Conservation (phyloP, 1,140 invertebrate genomes). For the Bombus huntii region DNA sequence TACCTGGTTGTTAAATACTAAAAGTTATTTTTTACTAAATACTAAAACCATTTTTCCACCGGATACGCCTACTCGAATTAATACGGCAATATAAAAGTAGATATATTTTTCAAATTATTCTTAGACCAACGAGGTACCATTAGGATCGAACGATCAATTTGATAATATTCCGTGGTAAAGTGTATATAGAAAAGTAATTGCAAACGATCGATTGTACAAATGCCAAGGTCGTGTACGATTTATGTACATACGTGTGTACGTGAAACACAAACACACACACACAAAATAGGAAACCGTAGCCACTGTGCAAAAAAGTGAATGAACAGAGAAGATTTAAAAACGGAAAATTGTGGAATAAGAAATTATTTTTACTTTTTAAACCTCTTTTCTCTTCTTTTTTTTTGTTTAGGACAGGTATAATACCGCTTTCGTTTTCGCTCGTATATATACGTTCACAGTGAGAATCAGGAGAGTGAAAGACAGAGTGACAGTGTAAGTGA, state of each 20-base stretch:
- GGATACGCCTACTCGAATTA: no score
- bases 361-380: neutral
- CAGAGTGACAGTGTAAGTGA: constrained; percentile 11
- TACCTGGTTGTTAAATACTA: no score
- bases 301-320: constrained; percentile 44
- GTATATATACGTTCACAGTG: neutral
- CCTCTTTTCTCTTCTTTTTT: no score
- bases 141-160: neutral
- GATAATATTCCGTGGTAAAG: neutral
- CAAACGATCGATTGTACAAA: constrained; percentile 32
- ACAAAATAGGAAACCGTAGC: constrained; percentile 51
- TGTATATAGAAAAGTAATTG: neutral
- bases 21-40: no score
- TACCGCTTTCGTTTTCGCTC: constrained; percentile 15
- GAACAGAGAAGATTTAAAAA: constrained; percentile 31
- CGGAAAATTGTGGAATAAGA: neutral
- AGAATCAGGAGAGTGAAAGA: constrained; percentile 10
- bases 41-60: no score
- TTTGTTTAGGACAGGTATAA: neutral
- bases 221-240: constrained; percentile 15
- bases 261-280: neutral
- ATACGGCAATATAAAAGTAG: neutral
- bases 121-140: neutral
- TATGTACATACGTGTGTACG: constrained; percentile 25
- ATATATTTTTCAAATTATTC: neutral